Evolutionary conservation across 2,113 vertebrate species (phyloP), one percentile per base, ranked within the genome.

Genomic region (Rhabdornis inornatus): DNA sequence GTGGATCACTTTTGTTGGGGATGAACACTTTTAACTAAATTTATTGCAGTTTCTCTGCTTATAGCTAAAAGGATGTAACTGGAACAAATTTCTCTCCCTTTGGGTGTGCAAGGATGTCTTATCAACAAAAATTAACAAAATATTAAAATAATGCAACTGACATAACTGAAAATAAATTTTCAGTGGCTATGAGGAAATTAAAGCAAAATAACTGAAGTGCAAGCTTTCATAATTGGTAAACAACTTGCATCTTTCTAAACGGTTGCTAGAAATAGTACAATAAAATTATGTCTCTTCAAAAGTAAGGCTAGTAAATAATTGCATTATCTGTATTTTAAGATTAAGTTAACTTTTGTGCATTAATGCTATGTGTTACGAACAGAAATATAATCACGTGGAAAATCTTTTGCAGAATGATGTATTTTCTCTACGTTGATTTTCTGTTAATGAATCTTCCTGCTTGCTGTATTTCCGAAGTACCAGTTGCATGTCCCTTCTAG

Each of bases 151-250:
- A 15, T 53, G 23, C 45, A 76, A 15, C 15, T 63, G 23, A n/a
- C 3, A 0, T 64, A 59, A 45, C 13, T 39, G 35, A 70, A 89
- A 56, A 39, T 9, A 49, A 23, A 19, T 86, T 80, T 92, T 80
- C 37, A 56, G 0, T 33, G 3, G 3, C 25, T 63, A 0, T 40
- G 28, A 68, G 28, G 15, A 42, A 53, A 20, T 70, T 6, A 24
- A 83, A 75, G 11, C 5, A 57, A 79, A 71, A 3, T 6, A 57
- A 24, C 11, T 2, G 10, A 65, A 85, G n/a, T 4, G 3, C 15
- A 79, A 63, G 22, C 35, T 87, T 87, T 56, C 18, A 69, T 35
- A 56, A 11, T 56, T 33, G 7, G 24, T 11, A 45, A 44, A 50
- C 9, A 8, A 6, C 17, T 70, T 66, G 7, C 1, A 3, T 55